Evolutionary conservation across 2,113 vertebrate genomes (phyloP).

Genomic region (Dipodomys spectabilis): DNA sequence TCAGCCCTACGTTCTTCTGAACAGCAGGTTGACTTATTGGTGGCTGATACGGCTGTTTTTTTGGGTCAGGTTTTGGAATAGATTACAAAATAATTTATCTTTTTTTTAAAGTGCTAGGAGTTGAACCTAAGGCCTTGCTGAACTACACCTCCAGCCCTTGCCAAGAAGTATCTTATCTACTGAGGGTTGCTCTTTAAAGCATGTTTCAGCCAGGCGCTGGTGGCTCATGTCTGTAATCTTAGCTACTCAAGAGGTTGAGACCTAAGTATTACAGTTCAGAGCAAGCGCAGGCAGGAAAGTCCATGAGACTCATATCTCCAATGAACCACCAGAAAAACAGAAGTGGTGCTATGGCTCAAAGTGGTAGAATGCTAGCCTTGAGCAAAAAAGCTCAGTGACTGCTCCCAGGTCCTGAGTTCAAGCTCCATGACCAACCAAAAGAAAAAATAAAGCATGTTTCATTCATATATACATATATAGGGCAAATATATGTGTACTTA

Average conservation of each 20-base stretch:
- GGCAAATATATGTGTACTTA: too few species aligned
- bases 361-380: too few species aligned
- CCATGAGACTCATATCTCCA: too few species aligned
- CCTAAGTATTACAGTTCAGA: too few species aligned
- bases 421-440: too few species aligned
- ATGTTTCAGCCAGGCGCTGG: background rate
- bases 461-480: background rate
- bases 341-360: too few species aligned
- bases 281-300: too few species aligned
- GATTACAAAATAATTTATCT: background rate
- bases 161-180: background rate
- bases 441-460: background rate
- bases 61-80: background rate
- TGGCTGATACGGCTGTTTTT: background rate
- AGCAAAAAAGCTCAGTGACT: too few species aligned
- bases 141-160: background rate
- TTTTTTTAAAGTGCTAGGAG: background rate
- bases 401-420: too few species aligned
- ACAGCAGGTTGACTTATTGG: background rate
- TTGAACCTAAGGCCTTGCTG: background rate
- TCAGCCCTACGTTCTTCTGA: background rate
- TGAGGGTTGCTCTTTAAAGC: background rate
- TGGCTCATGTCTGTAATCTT: too few species aligned
- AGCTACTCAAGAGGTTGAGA: too few species aligned
- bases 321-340: too few species aligned